Conservation (phyloP, 2,113 vertebrate genomes). For the Myotis yumanensis region DNA sequence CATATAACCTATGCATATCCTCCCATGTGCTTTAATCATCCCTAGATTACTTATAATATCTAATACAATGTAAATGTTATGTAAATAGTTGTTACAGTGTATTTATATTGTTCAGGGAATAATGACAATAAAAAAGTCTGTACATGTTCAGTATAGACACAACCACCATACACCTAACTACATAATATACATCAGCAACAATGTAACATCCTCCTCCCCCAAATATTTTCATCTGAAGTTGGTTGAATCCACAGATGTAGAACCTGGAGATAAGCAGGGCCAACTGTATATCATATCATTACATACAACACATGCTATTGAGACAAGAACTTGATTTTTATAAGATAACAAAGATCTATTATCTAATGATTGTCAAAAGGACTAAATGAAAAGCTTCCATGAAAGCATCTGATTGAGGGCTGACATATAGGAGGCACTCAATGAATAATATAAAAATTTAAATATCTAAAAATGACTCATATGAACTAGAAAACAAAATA, state of each 20-base stretch:
- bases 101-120: neutral
- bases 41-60: neutral
- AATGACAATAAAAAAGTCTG: neutral
- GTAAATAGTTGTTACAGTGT: neutral
- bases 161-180: neutral
- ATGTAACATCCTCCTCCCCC: neutral
- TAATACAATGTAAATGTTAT: neutral
- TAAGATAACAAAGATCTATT: conserved; percentile 34
- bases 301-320: conserved; percentile 29
- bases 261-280: neutral
- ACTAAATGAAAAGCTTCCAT: conserved; percentile 31
- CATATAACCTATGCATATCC: neutral
- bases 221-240: neutral
- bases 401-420: neutral
- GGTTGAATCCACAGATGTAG: neutral
- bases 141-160: neutral
- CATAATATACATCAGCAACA: neutral
- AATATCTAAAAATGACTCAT: neutral
- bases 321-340: conserved; percentile 17
- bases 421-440: neutral
- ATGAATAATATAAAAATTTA: conserved; percentile 16
- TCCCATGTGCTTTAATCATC: neutral
- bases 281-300: neutral
- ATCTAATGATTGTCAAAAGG: conserved; percentile 35
- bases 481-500: conserved; percentile 22